These are phyloP conservation scores for Dryocosmus kuriphilus DNA, from an alignment of 2,888 invertebrate species.

Conservation along the genomic window DNA sequence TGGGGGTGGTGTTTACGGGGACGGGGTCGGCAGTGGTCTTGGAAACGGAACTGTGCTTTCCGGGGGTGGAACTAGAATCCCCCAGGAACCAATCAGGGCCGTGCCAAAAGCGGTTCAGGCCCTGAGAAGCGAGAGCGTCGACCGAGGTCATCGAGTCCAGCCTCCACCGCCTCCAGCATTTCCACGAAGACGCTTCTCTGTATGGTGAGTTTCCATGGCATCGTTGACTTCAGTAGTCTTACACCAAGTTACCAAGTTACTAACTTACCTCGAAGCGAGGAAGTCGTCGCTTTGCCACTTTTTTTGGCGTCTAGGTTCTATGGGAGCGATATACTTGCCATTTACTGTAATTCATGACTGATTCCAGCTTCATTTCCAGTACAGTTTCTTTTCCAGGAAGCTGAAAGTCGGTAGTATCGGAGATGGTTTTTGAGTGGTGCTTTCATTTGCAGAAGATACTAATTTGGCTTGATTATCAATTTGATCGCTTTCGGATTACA, in stretches of 20 bases:
- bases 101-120: slow-evolving; percentile 74
- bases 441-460: not conserved
- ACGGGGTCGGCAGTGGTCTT: slow-evolving; percentile 57
- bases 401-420: not conserved
- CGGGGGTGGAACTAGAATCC: slow-evolving; percentile 51
- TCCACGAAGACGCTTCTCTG: slow-evolving; percentile 77
- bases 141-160: slow-evolving; percentile 70
- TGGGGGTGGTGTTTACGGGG: slow-evolving; percentile 64
- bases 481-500: not conserved
- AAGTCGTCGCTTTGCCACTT: slow-evolving; percentile 38
- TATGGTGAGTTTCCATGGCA: slow-evolving; percentile 75
- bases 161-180: slow-evolving; percentile 75
- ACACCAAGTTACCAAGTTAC: not conserved
- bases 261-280: slow-evolving; percentile 21
- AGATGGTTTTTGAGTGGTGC: slow-evolving; percentile 15
- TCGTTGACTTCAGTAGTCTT: not conserved
- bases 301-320: slow-evolving; percentile 40
- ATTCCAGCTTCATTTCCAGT: slow-evolving; percentile 8
- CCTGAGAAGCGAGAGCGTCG: slow-evolving; percentile 74
- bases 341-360: slow-evolving; percentile 36
- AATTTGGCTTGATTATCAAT: slow-evolving; percentile 2
- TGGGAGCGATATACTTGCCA: slow-evolving; percentile 31
- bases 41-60: slow-evolving; percentile 55
- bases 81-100: slow-evolving; percentile 70
- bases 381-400: slow-evolving; percentile 31